These are phyloP conservation scores for Acanthochromis polyacanthus DNA, from an alignment of 2,113 vertebrate species.

Conservation along the genomic window DNA sequence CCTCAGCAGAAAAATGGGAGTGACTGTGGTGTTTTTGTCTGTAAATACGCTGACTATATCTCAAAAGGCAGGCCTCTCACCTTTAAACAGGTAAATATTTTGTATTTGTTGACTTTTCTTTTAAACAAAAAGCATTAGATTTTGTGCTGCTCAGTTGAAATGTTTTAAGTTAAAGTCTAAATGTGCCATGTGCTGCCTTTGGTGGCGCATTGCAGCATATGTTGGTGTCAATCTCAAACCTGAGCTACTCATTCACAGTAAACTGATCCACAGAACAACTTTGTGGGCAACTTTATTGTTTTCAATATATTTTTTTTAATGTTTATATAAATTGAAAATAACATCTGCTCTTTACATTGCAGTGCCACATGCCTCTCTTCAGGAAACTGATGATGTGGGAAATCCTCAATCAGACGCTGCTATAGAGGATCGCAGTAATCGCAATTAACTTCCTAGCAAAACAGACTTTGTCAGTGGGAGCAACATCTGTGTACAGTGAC, in stretches of 20 bases:
- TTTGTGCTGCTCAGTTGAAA: too few species aligned
- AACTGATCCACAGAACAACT: too few species aligned
- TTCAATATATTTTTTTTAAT: conserved; percentile 52
- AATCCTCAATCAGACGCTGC: conserved; percentile 92
- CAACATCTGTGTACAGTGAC: conserved; percentile 17
- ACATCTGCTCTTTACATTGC: conserved; percentile 34
- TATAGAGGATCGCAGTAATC: conserved; percentile 72
- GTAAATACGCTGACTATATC: conserved; percentile 94
- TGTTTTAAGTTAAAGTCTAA: neutral
- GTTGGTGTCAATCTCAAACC: neutral
- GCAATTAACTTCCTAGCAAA: neutral
- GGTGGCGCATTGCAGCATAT: neutral
- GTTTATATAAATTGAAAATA: conserved; percentile 1
- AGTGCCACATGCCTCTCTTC: conserved; percentile 95
- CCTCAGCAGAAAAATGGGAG: conserved; percentile 93
- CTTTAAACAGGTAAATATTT: conserved; percentile 89
- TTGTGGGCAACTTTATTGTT: too few species aligned
- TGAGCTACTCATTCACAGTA: too few species aligned
- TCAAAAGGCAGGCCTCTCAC: conserved; percentile 87
- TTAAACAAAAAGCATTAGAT: neutral
- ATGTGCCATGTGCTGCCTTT: neutral
- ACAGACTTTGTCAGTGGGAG: conserved; percentile 9
- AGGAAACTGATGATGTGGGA: conserved; percentile 96
- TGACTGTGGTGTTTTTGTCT: conserved; percentile 95
- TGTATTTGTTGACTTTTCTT: neutral